Evolutionary conservation across 2,113 vertebrate species (phyloP).

Genomic region (Speoplatyrhinus poulsoni): DNA sequence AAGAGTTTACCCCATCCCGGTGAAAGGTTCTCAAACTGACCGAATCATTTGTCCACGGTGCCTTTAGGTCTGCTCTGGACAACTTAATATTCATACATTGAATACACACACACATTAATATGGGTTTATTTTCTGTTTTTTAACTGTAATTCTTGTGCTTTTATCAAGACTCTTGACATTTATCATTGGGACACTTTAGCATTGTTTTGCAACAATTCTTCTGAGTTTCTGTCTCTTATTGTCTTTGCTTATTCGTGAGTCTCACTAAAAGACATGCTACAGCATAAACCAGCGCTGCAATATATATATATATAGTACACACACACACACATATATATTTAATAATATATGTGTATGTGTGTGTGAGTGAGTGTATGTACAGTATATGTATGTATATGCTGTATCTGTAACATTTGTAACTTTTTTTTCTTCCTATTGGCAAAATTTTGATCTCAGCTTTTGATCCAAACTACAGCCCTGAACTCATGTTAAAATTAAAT

Average conservation of each 20-base stretch:
- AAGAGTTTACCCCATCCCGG: no score
- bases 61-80: constrained; percentile 67
- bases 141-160: constrained; percentile 67
- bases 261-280: constrained; percentile 20
- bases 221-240: constrained; percentile 9
- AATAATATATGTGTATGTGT: no score
- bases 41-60: not conserved
- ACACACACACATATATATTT: no score
- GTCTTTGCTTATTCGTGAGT: constrained; percentile 16
- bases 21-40: not conserved
- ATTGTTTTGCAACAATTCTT: constrained; percentile 7
- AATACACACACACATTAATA: constrained; percentile 42
- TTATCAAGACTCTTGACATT: not conserved
- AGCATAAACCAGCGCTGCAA: constrained; percentile 32
- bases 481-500: no score
- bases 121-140: constrained; percentile 55
- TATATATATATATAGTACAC: not conserved
- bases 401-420: no score
- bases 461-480: no score
- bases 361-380: not conserved
- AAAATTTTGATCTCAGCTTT: no score
- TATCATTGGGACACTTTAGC: constrained; percentile 34
- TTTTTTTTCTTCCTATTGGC: no score
- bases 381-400: not conserved
- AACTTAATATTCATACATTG: constrained; percentile 76